Evolutionary conservation across 2,888 invertebrate species (phyloP).

Genomic region (Halictus quadricinctus): DNA sequence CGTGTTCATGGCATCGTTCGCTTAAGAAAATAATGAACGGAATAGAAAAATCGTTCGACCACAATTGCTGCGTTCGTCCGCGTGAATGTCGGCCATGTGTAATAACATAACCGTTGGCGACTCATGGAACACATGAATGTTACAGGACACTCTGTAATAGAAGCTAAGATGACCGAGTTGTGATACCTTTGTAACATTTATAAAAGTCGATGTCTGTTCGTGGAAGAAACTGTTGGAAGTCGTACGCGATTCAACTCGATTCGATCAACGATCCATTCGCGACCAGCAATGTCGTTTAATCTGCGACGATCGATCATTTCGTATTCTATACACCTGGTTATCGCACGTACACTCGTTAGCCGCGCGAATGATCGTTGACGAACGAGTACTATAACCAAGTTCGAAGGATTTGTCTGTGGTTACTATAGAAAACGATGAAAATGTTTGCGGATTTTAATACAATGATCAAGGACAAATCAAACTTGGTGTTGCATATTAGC

Average conservation of each 20-base stretch:
- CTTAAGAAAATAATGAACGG: background rate
- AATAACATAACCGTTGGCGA: conserved; percentile 23
- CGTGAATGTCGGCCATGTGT: background rate
- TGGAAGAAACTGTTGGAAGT: conserved; percentile 24
- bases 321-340: conserved; percentile 68
- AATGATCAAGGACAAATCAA: background rate
- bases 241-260: background rate
- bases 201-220: conserved; percentile 38
- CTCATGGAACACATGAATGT: conserved; percentile 26
- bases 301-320: conserved; percentile 36
- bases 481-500: background rate
- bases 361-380: conserved; percentile 59
- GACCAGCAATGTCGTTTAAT: conserved; percentile 58
- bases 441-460: background rate
- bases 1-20: conserved; percentile 16
- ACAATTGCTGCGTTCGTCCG: conserved; percentile 11
- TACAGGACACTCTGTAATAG: conserved; percentile 40
- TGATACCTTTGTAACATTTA: conserved; percentile 58
- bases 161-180: conserved; percentile 48
- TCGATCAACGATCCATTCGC: conserved; percentile 38
- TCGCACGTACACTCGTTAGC: conserved; percentile 67
- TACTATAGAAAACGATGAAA: background rate
- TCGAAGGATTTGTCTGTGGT: background rate
- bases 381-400: background rate
- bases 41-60: conserved; percentile 4